A percentile compares a stretch with the other conserved stretches of the same genome.
Conservation (phyloP, 2,797 vertebrate genomes). For the Silurus aristotelis region DNA sequence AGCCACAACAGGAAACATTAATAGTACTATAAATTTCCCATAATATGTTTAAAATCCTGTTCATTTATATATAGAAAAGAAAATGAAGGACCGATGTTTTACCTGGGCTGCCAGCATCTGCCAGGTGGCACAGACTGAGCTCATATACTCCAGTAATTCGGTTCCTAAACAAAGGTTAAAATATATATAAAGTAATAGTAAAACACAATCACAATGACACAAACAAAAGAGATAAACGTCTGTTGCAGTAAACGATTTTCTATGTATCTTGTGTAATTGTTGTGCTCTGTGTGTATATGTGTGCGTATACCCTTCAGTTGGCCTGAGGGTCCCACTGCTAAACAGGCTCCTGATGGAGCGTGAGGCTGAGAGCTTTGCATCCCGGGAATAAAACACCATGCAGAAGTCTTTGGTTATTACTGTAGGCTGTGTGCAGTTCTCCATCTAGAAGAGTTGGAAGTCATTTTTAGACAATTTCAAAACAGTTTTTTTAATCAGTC, state of each 20-base stretch:
- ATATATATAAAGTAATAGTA: background rate
- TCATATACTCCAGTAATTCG: slow-evolving; percentile 88
- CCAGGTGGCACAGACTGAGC: slow-evolving; percentile 83
- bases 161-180: slow-evolving; percentile 75
- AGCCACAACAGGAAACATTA: background rate
- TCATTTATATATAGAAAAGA: background rate
- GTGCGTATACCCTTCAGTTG: slow-evolving; percentile 82
- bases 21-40: background rate
- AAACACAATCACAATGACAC: background rate
- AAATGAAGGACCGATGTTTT: background rate
- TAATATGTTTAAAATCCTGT: background rate
- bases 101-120: slow-evolving; percentile 87
- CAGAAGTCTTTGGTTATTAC: slow-evolving; percentile 97
- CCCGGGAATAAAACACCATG: slow-evolving; percentile 97
- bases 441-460: slow-evolving; percentile 78
- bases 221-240: background rate
- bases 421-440: slow-evolving; percentile 91
- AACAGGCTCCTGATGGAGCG: slow-evolving; percentile 94
- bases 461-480: background rate
- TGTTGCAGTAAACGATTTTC: background rate
- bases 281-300: background rate
- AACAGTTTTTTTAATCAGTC: background rate
- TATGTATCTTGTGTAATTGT: background rate
- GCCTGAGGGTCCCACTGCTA: slow-evolving; percentile 86
- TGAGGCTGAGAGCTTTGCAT: slow-evolving; percentile 90